Base-by-base conservation (phyloP, 2,888 invertebrate species). In the Chymomyza procnemis region DNA sequence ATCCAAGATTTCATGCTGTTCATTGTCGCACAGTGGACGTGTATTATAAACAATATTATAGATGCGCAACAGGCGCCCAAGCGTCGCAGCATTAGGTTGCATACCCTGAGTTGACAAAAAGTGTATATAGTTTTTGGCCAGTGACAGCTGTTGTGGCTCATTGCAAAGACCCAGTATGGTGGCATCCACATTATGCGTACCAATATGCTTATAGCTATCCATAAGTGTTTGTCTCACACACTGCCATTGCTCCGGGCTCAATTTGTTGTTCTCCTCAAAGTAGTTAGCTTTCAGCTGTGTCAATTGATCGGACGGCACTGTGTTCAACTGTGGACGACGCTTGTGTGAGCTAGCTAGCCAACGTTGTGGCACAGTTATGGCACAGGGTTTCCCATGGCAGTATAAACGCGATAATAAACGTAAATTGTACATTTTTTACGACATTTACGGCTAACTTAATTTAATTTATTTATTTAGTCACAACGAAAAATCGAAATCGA, bases 101-200 rank as follows among this genome's bases (percentile, higher is more conserved):
- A 90, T 88, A 46, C 92, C 91, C 62, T 90, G 90, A 0, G 80
- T 83, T 73, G 91, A 90, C 46, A 95, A 88, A 91, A 93, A 93
- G 5, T 92, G 87, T 0, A 94, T 89, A 90, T 94, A 95, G 34
- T 92, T 93, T 67, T 92, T 90, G 0, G 93, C 94, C 41, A 92
- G 83, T 56, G 92, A 83, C 59, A 92, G 89, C 52, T 93, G 91
- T 34, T 91, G 90, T 0, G 84, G 75, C 4, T 79, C 82, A 48
- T 68, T 85, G 88, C 94, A 93, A 19, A 92, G 80, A 65, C 93
- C 92, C 48, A 95, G 84, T 48, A 95, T 91, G 0, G 93, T 86
- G 46, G 93, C 92, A 90, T 95, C 94, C 41, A 94, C 90, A 86
- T 93, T 94, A 50, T 91, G 73, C 4, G 22, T 47, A 14, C 76